phyloP scores from a whole-genome alignment of 2,113 vertebrate genomes.

The Gambusia affinis region DNA sequence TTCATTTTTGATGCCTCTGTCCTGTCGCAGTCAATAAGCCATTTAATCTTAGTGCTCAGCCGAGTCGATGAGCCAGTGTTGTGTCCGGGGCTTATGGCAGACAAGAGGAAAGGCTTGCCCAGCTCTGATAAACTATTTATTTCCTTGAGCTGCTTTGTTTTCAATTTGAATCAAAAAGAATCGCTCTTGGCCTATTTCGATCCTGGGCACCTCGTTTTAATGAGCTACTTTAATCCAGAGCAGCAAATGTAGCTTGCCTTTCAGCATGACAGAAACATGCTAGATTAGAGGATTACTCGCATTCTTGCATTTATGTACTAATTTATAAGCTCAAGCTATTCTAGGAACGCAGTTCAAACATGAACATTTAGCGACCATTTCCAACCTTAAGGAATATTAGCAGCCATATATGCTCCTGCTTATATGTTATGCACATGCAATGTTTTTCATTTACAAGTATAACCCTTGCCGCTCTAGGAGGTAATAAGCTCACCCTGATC shows the following conservation, averaged over 20 bases:
- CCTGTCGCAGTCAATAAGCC: conserved; percentile 81
- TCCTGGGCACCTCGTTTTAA: conserved; percentile 78
- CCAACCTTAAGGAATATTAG: conserved; percentile 7
- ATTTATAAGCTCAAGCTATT: conserved; percentile 74
- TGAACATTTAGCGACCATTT: conserved; percentile 5
- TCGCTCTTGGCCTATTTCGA: conserved; percentile 79
- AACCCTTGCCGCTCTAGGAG: background rate
- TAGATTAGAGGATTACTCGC: conserved; percentile 79
- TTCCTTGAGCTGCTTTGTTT: conserved; percentile 80
- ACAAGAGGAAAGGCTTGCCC: conserved; percentile 71
- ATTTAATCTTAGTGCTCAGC: conserved; percentile 78
- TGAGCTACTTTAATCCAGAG: conserved; percentile 79
- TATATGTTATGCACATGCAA: background rate
- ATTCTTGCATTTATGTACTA: conserved; percentile 70
- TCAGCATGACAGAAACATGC: conserved; percentile 67
- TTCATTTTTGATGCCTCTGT: conserved; percentile 68
- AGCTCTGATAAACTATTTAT: conserved; percentile 79
- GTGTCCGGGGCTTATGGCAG: conserved; percentile 67
- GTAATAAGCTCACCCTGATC: too few species aligned
- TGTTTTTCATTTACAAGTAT: background rate
- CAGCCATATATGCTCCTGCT: background rate
- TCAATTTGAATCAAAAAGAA: conserved; percentile 69
- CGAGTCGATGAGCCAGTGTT: conserved; percentile 75
- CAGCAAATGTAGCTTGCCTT: conserved; percentile 61
- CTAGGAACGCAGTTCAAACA: conserved; percentile 43